These are phyloP conservation scores for Nettapus auritus DNA, from an alignment of 2,113 vertebrate species.

Conservation along the genomic window DNA sequence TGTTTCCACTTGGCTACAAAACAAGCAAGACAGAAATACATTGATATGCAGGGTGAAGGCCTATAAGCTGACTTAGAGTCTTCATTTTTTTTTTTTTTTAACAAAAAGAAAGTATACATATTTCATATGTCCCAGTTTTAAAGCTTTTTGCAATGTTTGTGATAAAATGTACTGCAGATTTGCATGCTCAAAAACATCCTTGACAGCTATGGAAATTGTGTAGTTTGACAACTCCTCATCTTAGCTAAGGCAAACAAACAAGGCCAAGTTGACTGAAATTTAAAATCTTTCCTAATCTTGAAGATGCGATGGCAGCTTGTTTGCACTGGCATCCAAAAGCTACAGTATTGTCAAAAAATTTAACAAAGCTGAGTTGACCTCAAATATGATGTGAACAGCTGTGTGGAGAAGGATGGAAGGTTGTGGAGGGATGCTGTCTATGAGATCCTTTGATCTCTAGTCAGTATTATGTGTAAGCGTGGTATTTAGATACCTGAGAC, in stretches of 20 bases:
- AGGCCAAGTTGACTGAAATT: slow-evolving; percentile 62
- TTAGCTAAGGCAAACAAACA: slow-evolving; percentile 65
- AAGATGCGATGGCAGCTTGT: slow-evolving; percentile 48
- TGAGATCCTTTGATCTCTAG: slow-evolving; percentile 34
- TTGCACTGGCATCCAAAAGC: slow-evolving; percentile 48
- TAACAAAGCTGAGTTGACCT: slow-evolving; percentile 55
- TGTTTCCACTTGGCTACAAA: slow-evolving; percentile 38
- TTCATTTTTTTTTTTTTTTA: neutral
- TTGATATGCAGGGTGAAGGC: slow-evolving; percentile 2
- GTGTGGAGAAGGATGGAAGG: neutral
- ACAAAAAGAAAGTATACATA: slow-evolving; percentile 34
- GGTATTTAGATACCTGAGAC: slow-evolving; percentile 33
- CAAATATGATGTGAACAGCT: slow-evolving; percentile 44
- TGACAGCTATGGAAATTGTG: slow-evolving; percentile 71
- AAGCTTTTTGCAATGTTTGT: slow-evolving; percentile 64
- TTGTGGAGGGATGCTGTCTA: neutral
- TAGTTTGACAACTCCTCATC: slow-evolving; percentile 67
- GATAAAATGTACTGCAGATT: slow-evolving; percentile 62
- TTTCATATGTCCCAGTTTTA: slow-evolving; percentile 60
- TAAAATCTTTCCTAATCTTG: slow-evolving; percentile 56
- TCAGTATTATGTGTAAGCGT: slow-evolving; percentile 16
- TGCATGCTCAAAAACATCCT: slow-evolving; percentile 66
- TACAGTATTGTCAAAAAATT: slow-evolving; percentile 49
- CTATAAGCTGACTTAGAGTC: slow-evolving; percentile 8
- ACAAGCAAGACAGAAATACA: slow-evolving; percentile 7